phyloP scores from a whole-genome alignment of 2,797 vertebrate genomes.

The Tarsius wallacei region DNA sequence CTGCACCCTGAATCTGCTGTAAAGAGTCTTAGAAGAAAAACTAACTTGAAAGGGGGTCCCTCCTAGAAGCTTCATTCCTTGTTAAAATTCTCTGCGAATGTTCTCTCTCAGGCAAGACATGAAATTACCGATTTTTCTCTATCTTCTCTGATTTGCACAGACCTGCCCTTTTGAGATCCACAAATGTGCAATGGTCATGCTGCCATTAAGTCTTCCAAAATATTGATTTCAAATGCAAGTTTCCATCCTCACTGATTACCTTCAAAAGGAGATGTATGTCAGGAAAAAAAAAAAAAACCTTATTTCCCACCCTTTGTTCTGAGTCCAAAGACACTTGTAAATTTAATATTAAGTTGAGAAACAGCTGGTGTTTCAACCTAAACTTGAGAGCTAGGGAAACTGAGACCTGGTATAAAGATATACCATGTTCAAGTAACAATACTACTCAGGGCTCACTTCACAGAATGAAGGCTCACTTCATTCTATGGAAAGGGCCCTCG shows the following conservation, averaged over 20 bases:
- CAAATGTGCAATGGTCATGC: slow-evolving; percentile 76
- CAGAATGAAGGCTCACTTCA: no score
- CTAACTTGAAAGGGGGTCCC: not conserved
- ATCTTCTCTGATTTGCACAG: slow-evolving; percentile 73
- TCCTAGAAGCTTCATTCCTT: not conserved
- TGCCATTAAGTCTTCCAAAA: slow-evolving; percentile 73
- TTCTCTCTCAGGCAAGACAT: slow-evolving; percentile 64
- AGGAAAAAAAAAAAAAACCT: not conserved
- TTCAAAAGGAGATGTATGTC: slow-evolving; percentile 53
- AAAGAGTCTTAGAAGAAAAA: not conserved
- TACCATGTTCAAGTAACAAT: not conserved
- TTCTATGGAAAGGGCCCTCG: not conserved
- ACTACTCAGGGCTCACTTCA: fast-evolving
- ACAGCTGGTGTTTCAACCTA: not conserved
- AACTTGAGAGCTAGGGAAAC: not conserved
- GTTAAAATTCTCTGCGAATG: slow-evolving; percentile 68
- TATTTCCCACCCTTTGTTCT: not conserved
- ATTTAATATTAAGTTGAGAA: not conserved
- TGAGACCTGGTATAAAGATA: not conserved
- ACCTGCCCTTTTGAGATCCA: slow-evolving; percentile 66
- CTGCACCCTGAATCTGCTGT: not conserved
- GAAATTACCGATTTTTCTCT: slow-evolving; percentile 73
- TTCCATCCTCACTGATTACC: slow-evolving; percentile 63
- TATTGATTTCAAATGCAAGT: slow-evolving; percentile 66
- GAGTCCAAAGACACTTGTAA: not conserved